phyloP scores from a whole-genome alignment of 2,888 invertebrate genomes.

The Nemapogon koenigi region DNA sequence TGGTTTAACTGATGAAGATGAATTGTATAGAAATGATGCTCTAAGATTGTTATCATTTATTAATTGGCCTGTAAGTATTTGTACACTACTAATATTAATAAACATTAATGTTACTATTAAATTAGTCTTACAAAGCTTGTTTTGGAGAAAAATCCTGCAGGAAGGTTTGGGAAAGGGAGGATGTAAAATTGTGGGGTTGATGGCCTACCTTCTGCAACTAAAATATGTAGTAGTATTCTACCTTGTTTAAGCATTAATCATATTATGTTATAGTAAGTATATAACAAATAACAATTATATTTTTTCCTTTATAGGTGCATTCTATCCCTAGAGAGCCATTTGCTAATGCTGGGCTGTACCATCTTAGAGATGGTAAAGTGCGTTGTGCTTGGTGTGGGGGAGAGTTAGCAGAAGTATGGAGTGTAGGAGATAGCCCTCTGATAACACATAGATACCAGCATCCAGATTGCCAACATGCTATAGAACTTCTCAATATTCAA shows the following conservation, averaged over 20 bases:
- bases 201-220: no score
- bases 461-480: constrained; percentile 39
- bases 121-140: background rate
- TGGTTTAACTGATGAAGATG: constrained; percentile 39
- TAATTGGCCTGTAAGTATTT: constrained; percentile 74
- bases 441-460: constrained; percentile 65
- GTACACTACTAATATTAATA: no score
- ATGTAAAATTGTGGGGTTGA: no score
- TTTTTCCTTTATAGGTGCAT: constrained; percentile 30
- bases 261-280: no score
- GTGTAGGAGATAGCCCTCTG: constrained; percentile 71
- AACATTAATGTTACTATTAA: no score
- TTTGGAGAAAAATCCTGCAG: background rate
- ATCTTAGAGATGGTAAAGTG: constrained; percentile 70
- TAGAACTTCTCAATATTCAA: no score
- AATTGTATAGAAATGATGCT: constrained; percentile 62
- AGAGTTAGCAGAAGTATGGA: constrained; percentile 67
- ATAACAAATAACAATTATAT: background rate
- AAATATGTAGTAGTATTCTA: no score
- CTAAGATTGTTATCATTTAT: constrained; percentile 72
- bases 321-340: constrained; percentile 72
- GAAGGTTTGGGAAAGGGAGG: background rate
- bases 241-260: no score
- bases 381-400: constrained; percentile 85
- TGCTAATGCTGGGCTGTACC: constrained; percentile 87